Base-by-base conservation (phyloP, 2,888 invertebrate species). In the Pantelozetes paolii region DNA sequence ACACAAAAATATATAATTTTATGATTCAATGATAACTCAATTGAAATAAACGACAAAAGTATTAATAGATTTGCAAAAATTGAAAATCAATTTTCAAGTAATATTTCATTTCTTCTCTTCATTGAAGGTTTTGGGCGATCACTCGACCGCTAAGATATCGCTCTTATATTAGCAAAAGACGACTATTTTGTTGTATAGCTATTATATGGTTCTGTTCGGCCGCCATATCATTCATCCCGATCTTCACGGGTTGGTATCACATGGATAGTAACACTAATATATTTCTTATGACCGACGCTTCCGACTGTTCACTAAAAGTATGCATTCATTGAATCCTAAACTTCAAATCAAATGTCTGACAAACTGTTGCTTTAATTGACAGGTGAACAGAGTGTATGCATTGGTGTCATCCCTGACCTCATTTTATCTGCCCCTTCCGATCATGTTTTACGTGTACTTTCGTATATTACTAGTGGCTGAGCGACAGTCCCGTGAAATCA, bases 161-260 rank as follows among this genome's bases (percentile, higher is more conserved):
- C 36, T 76, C 77, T 1, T 74, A 76, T 11, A 77, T 79, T 13
- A 79, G 80, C 1, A 76, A 77, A 62, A 73, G 78, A 32, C 76
- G 79, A 9, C 79, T 80, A 11, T 75, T 78, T 1, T 73, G 78
- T 20, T 78, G 79, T 48, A 81, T 81, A n/a, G 73, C 76, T 20
- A 79, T 82, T 2, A 81, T 81, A 36, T 81, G 81, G 81, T 26
- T 79, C 15, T 79, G 79, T 72, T 79, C 80, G 67, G 78, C 77
- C 5, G 79, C 80, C 32, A 81, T 81, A n/a, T 81, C 81, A 5
- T 82, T 81, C 76, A 78, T 81, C 40, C 81, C 81, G 2, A 79
- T 81, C 72, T 82, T 80, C 77, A 72, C 79, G 15, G 81, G 81
- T 18, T 81, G 81, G 80, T 82, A 81, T 77, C 79, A 77, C 50